Evolutionary conservation across 2,113 vertebrate species (phyloP).

Genomic region (Zapornia atra): DNA sequence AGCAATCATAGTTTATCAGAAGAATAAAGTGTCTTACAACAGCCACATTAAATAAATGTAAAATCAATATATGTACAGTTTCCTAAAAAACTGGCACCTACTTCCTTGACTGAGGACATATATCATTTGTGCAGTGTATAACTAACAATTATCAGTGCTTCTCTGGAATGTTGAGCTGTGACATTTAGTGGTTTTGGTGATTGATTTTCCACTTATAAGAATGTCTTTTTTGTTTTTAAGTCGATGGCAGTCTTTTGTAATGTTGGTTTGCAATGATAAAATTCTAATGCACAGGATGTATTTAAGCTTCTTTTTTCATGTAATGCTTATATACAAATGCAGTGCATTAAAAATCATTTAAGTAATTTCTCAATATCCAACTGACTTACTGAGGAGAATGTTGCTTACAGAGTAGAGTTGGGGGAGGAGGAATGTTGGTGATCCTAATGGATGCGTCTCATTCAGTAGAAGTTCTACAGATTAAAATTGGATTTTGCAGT

Average conservation of each 20-base stretch:
- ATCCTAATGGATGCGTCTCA: neutral
- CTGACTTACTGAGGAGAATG: conserved; percentile 17
- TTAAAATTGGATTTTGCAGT: neutral
- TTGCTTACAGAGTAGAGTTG: conserved; percentile 25
- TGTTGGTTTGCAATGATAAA: conserved; percentile 69
- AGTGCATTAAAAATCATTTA: conserved; percentile 61
- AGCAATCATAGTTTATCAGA: conserved; percentile 84
- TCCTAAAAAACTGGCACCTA: conserved; percentile 79
- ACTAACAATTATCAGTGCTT: conserved; percentile 81
- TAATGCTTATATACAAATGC: neutral
- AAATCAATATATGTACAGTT: conserved; percentile 86
- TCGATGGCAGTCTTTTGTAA: conserved; percentile 62
- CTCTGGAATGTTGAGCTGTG: conserved; percentile 73
- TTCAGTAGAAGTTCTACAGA: conserved; percentile 29
- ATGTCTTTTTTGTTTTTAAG: conserved; percentile 81
- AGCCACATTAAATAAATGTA: conserved; percentile 83
- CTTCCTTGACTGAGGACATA: conserved; percentile 72
- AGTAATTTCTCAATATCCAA: conserved; percentile 33
- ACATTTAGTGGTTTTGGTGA: conserved; percentile 78
- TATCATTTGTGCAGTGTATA: conserved; percentile 74
- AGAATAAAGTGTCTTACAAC: conserved; percentile 82
- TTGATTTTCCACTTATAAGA: conserved; percentile 82
- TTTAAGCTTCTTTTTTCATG: conserved; percentile 59
- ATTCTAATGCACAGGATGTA: conserved; percentile 53
- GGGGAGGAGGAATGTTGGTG: neutral